Conservation (phyloP, 1,140 invertebrate species). For the Sweltsa coloradensis region DNA sequence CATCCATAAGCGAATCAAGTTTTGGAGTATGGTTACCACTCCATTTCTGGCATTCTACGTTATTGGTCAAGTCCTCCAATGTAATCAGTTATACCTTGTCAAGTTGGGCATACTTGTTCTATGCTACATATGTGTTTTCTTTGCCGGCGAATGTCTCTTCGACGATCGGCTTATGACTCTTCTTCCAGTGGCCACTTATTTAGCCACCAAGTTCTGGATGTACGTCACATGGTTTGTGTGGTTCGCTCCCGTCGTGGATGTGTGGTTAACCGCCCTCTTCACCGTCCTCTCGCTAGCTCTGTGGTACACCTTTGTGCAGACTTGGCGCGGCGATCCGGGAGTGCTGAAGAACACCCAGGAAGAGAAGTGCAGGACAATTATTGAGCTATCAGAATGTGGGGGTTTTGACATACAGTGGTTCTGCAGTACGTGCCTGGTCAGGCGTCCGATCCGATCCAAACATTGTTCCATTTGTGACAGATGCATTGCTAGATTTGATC, state of each 20-base stretch:
- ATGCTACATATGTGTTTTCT: conserved; percentile 59
- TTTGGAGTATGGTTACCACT: conserved; percentile 75
- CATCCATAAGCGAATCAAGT: conserved; percentile 59
- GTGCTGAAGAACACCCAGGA: conserved; percentile 68
- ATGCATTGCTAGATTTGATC: conserved; percentile 95
- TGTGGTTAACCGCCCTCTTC: conserved; percentile 55
- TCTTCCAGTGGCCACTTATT: conserved; percentile 82
- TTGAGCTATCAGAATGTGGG: conserved; percentile 81
- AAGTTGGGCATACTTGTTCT: conserved; percentile 69
- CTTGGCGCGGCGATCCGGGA: conserved; percentile 88
- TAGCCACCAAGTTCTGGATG: conserved; percentile 94
- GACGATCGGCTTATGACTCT: conserved; percentile 77
- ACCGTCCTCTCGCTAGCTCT: conserved; percentile 57
- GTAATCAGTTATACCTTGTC: conserved; percentile 57
- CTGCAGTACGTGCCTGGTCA: conserved; percentile 90
- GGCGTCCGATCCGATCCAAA: conserved; percentile 88
- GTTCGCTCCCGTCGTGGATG: conserved; percentile 60
- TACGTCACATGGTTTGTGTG: conserved; percentile 89
- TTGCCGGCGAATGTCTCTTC: conserved; percentile 63
- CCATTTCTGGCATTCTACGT: conserved; percentile 85
- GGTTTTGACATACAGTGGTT: conserved; percentile 82
- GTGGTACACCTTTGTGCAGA: conserved; percentile 83
- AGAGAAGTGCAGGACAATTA: conserved; percentile 80
- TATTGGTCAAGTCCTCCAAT: conserved; percentile 73
- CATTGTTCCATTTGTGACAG: conserved; percentile 95